These are phyloP conservation scores for Physella acuta DNA, from an alignment of 1,140 invertebrate species.

Conservation along the genomic window DNA sequence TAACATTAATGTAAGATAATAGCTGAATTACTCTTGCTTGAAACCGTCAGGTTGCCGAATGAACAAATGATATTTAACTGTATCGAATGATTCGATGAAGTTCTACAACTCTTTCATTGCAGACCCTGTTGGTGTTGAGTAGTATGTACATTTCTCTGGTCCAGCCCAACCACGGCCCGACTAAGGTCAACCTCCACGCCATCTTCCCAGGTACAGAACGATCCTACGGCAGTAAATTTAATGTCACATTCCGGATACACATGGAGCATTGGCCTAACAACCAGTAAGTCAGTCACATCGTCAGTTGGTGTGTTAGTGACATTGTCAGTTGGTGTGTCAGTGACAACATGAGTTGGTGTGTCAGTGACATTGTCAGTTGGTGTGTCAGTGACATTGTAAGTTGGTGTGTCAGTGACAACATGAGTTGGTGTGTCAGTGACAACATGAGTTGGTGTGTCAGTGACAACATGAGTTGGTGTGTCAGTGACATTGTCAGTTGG, in stretches of 20 bases:
- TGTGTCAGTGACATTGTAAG: too few species aligned
- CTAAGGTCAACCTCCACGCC: neutral
- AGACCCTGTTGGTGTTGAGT: conserved; percentile 16
- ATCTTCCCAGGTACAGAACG: neutral
- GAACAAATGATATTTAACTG: neutral
- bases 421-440: too few species aligned
- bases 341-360: neutral
- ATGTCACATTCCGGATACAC: neutral
- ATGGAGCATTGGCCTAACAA: neutral
- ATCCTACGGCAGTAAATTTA: neutral
- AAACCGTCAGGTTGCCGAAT: neutral
- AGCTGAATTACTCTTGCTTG: neutral
- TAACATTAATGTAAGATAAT: neutral
- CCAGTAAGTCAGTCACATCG: too few species aligned
- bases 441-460: too few species aligned
- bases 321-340: neutral
- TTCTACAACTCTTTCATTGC: neutral
- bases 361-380: neutral
- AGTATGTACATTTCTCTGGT: conserved; percentile 17
- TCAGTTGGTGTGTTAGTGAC: neutral
- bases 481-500: too few species aligned
- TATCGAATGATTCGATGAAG: neutral
- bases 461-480: too few species aligned
- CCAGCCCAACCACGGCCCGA: conserved; percentile 1
- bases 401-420: too few species aligned